Percentiles rank a stretch among this genome's conserved stretches.
phyloP scores from a whole-genome alignment of 1,140 invertebrate genomes.

The Protaetia brevitarsis region DNA sequence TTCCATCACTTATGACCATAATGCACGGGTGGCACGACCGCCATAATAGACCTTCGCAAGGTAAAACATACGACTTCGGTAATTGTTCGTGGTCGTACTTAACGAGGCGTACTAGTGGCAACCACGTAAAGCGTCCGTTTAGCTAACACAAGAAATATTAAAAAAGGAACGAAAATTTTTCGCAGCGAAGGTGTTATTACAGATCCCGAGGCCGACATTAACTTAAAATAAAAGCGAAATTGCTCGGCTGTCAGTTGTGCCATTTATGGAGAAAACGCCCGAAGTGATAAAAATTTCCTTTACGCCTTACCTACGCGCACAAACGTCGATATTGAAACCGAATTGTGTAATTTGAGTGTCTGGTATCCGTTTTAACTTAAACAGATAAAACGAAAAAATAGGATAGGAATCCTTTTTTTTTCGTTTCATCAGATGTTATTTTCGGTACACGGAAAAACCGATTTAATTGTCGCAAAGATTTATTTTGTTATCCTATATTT shows the following conservation, averaged over 20 bases:
- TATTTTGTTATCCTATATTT: too few species aligned
- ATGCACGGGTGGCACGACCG: too few species aligned
- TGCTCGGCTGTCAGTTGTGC: neutral
- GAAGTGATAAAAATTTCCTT: neutral
- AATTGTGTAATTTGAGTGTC: neutral
- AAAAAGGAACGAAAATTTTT: slow-evolving; percentile 8
- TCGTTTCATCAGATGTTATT: too few species aligned
- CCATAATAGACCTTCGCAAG: too few species aligned
- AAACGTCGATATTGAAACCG: neutral
- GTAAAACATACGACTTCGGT: too few species aligned
- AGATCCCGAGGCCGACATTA: neutral
- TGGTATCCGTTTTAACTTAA: too few species aligned
- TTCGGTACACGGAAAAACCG: too few species aligned
- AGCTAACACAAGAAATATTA: neutral
- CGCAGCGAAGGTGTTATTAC: slow-evolving; percentile 10
- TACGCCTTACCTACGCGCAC: neutral
- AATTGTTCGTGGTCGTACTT: too few species aligned
- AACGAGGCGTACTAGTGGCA: neutral
- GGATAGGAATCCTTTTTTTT: too few species aligned
- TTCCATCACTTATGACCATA: too few species aligned
- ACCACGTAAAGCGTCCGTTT: neutral
- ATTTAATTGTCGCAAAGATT: too few species aligned
- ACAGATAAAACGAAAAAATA: too few species aligned
- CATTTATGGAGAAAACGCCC: neutral
- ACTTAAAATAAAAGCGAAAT: neutral